Evolutionary conservation across 2,888 invertebrate genomes (phyloP), one percentile per base, ranked within the genome.

Genomic region (Laspeyria flexula): DNA sequence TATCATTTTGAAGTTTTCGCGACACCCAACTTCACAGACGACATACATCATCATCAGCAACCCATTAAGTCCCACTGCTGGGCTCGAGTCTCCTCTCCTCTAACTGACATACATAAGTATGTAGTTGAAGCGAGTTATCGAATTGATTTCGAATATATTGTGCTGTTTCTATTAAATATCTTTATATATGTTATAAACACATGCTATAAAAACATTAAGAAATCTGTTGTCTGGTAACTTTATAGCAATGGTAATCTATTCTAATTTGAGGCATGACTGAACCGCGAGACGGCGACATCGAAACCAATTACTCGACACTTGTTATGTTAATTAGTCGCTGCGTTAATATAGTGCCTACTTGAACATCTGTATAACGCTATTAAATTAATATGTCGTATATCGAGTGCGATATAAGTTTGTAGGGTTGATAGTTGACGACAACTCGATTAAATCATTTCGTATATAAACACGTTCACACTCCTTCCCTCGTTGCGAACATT

Each of bases 291-390:
- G 55, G 55, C 68, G 73, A 71, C 77, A 74, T 76, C 73, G 73
- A 75, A 79, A 82, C 79, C 83, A 83, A 85, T 85, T 82, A 83
- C 71, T 69, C 71, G 77, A 77, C 81, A 83, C 81, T 85, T 85
- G 85, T 84, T 78, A 79, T 77, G 79, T 80, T 84, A 84, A 86
- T 86, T 83, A 83, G 76, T 71, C 69, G 63, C 69, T 44, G 56
- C 71, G 75, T 72, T 81, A 76, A 79, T 79, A 66, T 63, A 53
- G 41, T 51, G 23, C 34, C 29, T 50, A 68, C 69, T 61, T 49
- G 52, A 70, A 73, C 70, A 71, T 77, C 65, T 75, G 71, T 72
- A 69, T 72, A 67, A 71, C 57, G 72, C 75, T 76, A 73, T 67
- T 77, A 70, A 75, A 82, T 83, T 80, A 77, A 81, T 85, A 79